A percentile compares a stretch with the other conserved stretches of the same genome.
Conservation (phyloP, 2,888 invertebrate species). For the Octodonta nipae region DNA sequence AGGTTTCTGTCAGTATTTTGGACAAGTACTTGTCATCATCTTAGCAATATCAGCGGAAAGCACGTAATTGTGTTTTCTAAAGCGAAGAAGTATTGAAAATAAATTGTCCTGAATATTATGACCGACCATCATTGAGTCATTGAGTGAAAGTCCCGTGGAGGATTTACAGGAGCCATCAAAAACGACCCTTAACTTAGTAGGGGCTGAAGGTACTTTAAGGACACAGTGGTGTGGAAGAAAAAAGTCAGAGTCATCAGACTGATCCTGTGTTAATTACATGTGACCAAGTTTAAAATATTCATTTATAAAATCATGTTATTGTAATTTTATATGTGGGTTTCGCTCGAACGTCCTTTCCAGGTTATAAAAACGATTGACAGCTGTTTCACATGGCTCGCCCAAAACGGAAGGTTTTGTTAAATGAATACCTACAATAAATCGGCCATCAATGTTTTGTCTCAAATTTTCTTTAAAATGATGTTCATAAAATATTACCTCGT, state of each 20-base stretch:
- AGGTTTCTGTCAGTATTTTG: conserved; percentile 1
- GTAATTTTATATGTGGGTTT: neutral
- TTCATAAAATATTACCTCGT: neutral
- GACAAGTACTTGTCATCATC: conserved; percentile 12
- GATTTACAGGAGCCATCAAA: conserved; percentile 18
- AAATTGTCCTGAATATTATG: conserved; percentile 16
- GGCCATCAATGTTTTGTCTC: neutral
- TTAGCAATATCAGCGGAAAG: conserved; percentile 18
- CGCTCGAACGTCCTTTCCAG: conserved; percentile 1
- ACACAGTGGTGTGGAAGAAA: conserved; percentile 19
- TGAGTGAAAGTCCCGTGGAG: conserved; percentile 12
- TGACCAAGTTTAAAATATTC: conserved; percentile 6
- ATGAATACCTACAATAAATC: neutral
- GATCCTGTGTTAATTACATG: conserved; percentile 7
- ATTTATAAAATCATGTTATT: neutral
- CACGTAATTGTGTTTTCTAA: conserved; percentile 10
- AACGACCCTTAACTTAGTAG: conserved; percentile 19
- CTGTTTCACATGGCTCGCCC: neutral
- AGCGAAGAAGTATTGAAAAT: conserved; percentile 7
- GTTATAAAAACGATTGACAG: neutral
- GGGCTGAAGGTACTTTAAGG: conserved; percentile 12
- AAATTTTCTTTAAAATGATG: neutral
- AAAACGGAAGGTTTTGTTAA: neutral
- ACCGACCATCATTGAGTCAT: conserved; percentile 14
- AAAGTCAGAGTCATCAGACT: neutral